Conservation (phyloP, 2,113 vertebrate species). For the Isichthys henryi region DNA sequence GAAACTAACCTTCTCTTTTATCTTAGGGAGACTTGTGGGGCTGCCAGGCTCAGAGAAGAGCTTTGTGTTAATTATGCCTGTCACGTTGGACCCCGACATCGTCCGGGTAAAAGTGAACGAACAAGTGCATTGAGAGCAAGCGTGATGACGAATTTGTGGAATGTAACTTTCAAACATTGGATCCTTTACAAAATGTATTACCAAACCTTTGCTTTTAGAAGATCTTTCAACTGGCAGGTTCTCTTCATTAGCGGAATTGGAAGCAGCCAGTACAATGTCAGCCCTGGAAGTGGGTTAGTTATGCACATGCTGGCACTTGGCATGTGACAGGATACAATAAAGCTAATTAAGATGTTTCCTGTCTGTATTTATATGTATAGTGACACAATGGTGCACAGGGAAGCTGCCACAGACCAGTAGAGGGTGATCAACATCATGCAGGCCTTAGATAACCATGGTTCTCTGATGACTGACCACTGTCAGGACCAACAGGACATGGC, state of each 20-base stretch:
- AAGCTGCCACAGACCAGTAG: neutral
- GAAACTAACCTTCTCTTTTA: too few species aligned
- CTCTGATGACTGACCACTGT: neutral
- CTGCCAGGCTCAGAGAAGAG: neutral
- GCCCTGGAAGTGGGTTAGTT: neutral
- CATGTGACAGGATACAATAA: constrained; percentile 14
- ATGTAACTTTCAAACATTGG: neutral
- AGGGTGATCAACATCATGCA: neutral
- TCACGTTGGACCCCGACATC: neutral
- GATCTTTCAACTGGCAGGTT: neutral
- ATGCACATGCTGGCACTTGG: neutral
- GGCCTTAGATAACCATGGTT: neutral
- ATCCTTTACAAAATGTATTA: neutral
- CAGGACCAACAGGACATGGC: neutral
- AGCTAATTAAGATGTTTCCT: neutral
- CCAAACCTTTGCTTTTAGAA: neutral
- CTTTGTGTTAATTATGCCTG: neutral
- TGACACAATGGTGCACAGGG: neutral
- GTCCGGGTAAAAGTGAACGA: neutral
- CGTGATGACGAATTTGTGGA: neutral
- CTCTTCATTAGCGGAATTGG: constrained; percentile 4
- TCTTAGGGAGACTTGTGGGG: neutral
- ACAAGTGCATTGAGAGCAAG: neutral
- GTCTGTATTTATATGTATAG: neutral
- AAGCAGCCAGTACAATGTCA: constrained; percentile 12